phyloP scores from a whole-genome alignment of 92 coral and sea anemone species.

The Bergia puertoricense region DNA sequence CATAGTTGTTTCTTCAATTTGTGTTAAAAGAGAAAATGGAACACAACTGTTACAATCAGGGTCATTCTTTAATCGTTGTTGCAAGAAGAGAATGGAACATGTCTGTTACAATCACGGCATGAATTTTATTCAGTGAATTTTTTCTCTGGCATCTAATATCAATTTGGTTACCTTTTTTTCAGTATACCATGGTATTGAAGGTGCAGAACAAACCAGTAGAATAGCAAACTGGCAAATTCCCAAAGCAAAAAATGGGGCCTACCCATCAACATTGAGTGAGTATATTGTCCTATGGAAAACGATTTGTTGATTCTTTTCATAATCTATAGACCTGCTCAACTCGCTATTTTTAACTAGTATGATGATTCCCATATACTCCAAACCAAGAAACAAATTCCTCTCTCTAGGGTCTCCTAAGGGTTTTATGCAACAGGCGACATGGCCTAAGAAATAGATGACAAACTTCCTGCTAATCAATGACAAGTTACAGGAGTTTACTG shows the following conservation, averaged over 20 bases:
- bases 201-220: slow-evolving; percentile 62
- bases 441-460: too few relatives aligned
- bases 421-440: too few relatives aligned
- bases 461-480: too few relatives aligned
- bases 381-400: too few relatives aligned
- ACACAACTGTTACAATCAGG: not conserved
- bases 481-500: too few relatives aligned
- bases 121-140: not conserved
- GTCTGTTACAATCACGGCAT: not conserved
- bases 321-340: too few relatives aligned
- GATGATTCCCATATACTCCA: too few relatives aligned
- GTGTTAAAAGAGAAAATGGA: not conserved
- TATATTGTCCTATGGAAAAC: not conserved
- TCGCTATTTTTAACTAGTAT: too few relatives aligned
- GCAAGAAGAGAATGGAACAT: not conserved
- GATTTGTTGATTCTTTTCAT: not conserved
- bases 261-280: slow-evolving; percentile 76
- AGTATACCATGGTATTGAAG: slow-evolving; percentile 56
- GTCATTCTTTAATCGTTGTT: not conserved
- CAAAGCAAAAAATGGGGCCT: slow-evolving; percentile 55
- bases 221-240: slow-evolving; percentile 84
- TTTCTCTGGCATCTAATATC: not conserved
- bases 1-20: not conserved
- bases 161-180: not conserved
- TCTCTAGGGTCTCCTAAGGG: too few relatives aligned